Conservation (phyloP, 37 sponge, comb jelly and placozoan species). For the Haliclona indistincta region DNA sequence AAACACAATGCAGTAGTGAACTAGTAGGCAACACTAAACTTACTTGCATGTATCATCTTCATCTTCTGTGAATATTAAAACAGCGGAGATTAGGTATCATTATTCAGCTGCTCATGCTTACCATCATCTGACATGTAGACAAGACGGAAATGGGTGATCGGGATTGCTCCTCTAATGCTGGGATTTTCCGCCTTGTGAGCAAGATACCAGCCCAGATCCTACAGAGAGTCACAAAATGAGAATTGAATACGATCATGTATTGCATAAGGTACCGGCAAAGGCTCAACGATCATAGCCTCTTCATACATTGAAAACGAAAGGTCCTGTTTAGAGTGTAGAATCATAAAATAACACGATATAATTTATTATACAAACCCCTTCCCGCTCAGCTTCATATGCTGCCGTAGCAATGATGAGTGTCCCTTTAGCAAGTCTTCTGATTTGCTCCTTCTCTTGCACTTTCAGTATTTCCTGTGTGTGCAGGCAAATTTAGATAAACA, state of each 20-base stretch:
- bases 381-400: not conserved
- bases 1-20: not conserved
- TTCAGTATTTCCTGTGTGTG: slow-evolving; percentile 32
- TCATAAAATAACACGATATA: no score
- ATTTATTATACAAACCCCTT: no score
- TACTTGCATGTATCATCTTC: no score
- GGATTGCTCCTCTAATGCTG: slow-evolving; percentile 48
- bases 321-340: no score
- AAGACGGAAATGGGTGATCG: slow-evolving; percentile 71
- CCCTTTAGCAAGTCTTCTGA: slow-evolving; percentile 36
- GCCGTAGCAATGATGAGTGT: slow-evolving; percentile 73
- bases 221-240: not conserved
- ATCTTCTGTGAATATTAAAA: no score
- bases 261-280: not conserved
- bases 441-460: slow-evolving; percentile 45
- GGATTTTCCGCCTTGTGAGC: slow-evolving; percentile 61
- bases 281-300: not conserved
- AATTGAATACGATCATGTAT: no score
- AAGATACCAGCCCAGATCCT: slow-evolving; percentile 82
- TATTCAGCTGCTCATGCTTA: slow-evolving; percentile 3
- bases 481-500: not conserved
- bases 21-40: no score
- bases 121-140: slow-evolving; percentile 78
- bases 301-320: not conserved
- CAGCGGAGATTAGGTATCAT: no score